Base-by-base conservation (phyloP, 1,140 invertebrate species). In the Euura lappo region DNA sequence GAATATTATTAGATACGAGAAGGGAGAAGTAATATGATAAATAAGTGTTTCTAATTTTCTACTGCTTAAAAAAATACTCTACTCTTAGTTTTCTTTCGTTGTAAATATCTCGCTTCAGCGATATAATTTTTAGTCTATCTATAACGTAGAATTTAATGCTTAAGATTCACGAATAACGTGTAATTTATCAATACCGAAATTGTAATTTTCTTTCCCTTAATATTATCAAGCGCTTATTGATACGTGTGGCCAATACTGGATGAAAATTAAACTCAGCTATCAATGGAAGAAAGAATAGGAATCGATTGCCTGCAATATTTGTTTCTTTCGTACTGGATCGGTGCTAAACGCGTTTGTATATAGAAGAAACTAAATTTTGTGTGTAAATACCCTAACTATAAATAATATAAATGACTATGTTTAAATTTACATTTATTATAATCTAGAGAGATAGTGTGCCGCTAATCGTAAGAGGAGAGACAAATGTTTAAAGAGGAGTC, bases 311-410 rank as follows among this genome's bases (percentile, higher is more conserved):
- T 60, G 10, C 3, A 60, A 60, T 3, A 60, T 60, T 60, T 8
- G 51, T 60, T 60, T 60, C 6, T 60, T 60, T 60, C 0, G 6
- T 11, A 60, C 13, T n/a, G 51, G 78, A 76, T 78, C 78, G 80
- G 79, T 84, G 83, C 83, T 84, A 79, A 74, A 75, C 78, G 78
- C 79, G 76, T 79, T 74, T 78, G 71, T 84, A 76, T 82, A 83
- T 76, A 82, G 80, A 78, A 79, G 74, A 72, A 78, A 46, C 6
- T 4, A 45, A 64, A 5, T 70, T 72, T 74, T 76, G 66, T 71
- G 75, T 78, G 77, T 80, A 80, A 80, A 80, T 80, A 80, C 77
- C 70, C 78, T 72, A 69, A 47, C 76, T 44, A 70, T 72, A 77
- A 60, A 80, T 75, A 70, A 42, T 71, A 69, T 76, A 73, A 45